phyloP scores from a whole-genome alignment of 2,888 invertebrate species.

The Neocrepidodera transversa region DNA sequence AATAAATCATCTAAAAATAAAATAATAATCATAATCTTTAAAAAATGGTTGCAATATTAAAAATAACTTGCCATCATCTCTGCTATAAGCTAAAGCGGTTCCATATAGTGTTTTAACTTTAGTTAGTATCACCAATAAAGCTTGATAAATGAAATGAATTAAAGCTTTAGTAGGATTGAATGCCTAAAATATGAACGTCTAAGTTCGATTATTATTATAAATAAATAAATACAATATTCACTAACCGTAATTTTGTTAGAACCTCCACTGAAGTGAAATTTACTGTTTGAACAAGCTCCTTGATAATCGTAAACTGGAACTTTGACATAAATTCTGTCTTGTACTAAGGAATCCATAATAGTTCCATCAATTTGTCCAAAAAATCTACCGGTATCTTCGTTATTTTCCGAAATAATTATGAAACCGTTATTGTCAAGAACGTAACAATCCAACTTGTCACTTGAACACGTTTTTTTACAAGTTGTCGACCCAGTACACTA shows the following conservation, averaged over 20 bases:
- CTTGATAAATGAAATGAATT: constrained; percentile 64
- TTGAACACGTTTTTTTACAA: constrained; percentile 86
- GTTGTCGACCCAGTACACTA: constrained; percentile 75
- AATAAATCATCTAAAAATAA: constrained; percentile 35
- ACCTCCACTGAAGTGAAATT: constrained; percentile 69
- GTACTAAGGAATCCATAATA: constrained; percentile 91
- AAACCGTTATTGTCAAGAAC: constrained; percentile 95
- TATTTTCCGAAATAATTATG: constrained; percentile 87
- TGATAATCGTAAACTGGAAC: constrained; percentile 89
- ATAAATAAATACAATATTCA: too few relatives aligned
- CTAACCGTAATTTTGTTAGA: constrained; percentile 59
- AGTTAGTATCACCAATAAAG: constrained; percentile 63
- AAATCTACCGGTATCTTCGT: constrained; percentile 87
- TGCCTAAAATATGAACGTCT: constrained; percentile 57
- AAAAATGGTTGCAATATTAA: not conserved
- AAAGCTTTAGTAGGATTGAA: constrained; percentile 66
- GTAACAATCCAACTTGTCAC: constrained; percentile 89
- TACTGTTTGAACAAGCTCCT: constrained; percentile 79
- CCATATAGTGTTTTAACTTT: constrained; percentile 60
- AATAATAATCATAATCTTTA: not conserved
- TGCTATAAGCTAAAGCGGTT: constrained; percentile 59
- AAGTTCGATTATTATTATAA: not conserved
- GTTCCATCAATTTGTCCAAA: constrained; percentile 95
- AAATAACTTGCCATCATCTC: constrained; percentile 61
- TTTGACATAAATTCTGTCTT: constrained; percentile 88